Evolutionary conservation across 2,797 vertebrate species (phyloP).

Genomic region (Enteromius treurensis): DNA sequence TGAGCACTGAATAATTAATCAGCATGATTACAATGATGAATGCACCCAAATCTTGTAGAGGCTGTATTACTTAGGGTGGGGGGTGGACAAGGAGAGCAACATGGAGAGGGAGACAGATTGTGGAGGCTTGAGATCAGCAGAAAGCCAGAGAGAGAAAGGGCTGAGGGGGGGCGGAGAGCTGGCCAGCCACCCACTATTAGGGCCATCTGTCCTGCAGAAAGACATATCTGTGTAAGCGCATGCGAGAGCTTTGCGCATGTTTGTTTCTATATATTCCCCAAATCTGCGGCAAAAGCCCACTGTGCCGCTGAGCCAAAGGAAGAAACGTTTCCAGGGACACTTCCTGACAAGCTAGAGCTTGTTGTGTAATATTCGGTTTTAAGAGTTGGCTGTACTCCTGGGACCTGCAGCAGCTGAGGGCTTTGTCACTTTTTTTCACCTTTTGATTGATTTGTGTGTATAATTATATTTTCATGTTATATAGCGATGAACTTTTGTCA

Average conservation of each 20-base stretch:
- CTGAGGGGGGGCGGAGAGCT: slow-evolving; percentile 39
- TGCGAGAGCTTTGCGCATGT: slow-evolving; percentile 42
- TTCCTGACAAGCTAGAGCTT: slow-evolving; percentile 37
- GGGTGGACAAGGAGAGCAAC: slow-evolving; percentile 61
- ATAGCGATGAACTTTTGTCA: neutral
- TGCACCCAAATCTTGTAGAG: slow-evolving; percentile 68
- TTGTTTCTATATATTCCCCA: slow-evolving; percentile 18
- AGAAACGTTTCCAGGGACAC: slow-evolving; percentile 38
- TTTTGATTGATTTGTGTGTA: slow-evolving; percentile 10
- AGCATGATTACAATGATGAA: slow-evolving; percentile 80
- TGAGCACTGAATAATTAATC: slow-evolving; percentile 80
- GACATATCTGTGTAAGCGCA: slow-evolving; percentile 48
- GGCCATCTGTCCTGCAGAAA: slow-evolving; percentile 58
- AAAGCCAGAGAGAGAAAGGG: slow-evolving; percentile 5
- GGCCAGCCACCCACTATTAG: slow-evolving; percentile 49
- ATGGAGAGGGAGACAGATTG: slow-evolving; percentile 55
- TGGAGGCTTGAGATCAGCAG: slow-evolving; percentile 29
- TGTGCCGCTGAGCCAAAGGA: slow-evolving; percentile 15
- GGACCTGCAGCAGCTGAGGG: neutral
- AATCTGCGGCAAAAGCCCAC: slow-evolving; percentile 24
- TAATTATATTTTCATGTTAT: neutral
- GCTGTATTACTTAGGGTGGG: slow-evolving; percentile 63
- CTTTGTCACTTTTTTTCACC: slow-evolving; percentile 3
- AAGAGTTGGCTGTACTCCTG: slow-evolving; percentile 27
- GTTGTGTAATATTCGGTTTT: slow-evolving; percentile 10